Conservation (phyloP, 2,113 vertebrate genomes). For the Oncorhynchus masou region DNA sequence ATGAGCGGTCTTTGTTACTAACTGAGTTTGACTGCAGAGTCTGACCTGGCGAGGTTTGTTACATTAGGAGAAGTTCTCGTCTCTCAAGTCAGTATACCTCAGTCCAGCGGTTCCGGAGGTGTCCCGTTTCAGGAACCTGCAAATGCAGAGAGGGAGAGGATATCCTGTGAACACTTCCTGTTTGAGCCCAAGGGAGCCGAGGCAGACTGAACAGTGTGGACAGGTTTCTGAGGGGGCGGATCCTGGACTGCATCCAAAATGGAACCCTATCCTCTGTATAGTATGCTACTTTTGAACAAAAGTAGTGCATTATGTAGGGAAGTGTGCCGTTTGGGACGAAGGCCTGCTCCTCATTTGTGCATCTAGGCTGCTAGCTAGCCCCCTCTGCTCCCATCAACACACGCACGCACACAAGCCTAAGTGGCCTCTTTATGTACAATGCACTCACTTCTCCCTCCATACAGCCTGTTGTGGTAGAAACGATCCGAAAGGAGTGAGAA, state of each 20-base stretch:
- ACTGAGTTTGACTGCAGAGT: constrained; percentile 2
- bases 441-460: constrained; percentile 12
- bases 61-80: constrained; percentile 45
- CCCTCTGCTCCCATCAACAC: background rate
- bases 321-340: too few species aligned
- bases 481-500: constrained; percentile 47
- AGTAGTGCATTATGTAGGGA: too few species aligned
- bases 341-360: constrained; percentile 3
- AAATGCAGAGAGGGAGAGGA: constrained; percentile 61
- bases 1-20: background rate
- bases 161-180: constrained; percentile 78
- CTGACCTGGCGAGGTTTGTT: constrained; percentile 23
- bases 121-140: constrained; percentile 60
- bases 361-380: constrained; percentile 22
- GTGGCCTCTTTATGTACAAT: constrained; percentile 39
- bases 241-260: too few species aligned
- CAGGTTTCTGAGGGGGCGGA: constrained; percentile 51
- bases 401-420: constrained; percentile 3
- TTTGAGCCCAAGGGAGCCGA: constrained; percentile 73
- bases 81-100: constrained; percentile 24
- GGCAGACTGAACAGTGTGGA: constrained; percentile 68
- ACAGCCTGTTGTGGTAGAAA: constrained; percentile 29
- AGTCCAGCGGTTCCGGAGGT: too few species aligned
- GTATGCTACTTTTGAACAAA: too few species aligned
- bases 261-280: too few species aligned